These are phyloP conservation scores for Rhagologus leucostigma DNA, from an alignment of 2,113 vertebrate genomes.

Conservation along the genomic window DNA sequence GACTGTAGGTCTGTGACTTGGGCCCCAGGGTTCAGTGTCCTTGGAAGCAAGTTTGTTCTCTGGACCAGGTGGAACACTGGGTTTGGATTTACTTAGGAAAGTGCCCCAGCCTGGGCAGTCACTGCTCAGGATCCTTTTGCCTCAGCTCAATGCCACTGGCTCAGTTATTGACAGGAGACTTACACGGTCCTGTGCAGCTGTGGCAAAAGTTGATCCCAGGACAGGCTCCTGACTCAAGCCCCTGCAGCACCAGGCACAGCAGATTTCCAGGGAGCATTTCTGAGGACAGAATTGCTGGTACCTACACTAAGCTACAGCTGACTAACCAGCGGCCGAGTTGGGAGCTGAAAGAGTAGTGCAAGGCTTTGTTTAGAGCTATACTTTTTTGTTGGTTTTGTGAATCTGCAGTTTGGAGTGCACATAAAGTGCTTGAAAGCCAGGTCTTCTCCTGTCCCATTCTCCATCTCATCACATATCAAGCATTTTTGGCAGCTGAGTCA, in stretches of 20 bases:
- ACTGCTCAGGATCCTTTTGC: not conserved
- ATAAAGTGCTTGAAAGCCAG: not conserved
- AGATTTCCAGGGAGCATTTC: not conserved
- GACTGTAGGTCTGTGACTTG: not conserved
- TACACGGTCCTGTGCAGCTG: rapidly evolving
- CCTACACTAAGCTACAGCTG: not conserved
- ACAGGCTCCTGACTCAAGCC: not conserved
- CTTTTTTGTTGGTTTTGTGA: not conserved
- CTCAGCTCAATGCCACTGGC: not conserved
- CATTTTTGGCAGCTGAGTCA: not conserved
- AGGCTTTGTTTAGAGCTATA: not conserved
- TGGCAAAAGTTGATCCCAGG: not conserved
- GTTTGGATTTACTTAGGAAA: not conserved
- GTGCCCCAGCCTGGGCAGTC: not conserved
- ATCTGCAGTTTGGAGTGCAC: not conserved
- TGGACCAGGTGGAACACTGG: no score
- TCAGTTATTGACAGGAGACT: not conserved
- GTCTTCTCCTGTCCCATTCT: not conserved
- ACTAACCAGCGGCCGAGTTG: not conserved
- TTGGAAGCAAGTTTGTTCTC: not conserved
- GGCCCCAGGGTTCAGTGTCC: not conserved
- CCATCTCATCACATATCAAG: not conserved
- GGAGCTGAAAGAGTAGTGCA: not conserved
- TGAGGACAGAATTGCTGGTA: not conserved
- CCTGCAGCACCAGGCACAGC: not conserved